Base-by-base conservation (phyloP, 2,888 invertebrate genomes). In the Andrena marginata region DNA sequence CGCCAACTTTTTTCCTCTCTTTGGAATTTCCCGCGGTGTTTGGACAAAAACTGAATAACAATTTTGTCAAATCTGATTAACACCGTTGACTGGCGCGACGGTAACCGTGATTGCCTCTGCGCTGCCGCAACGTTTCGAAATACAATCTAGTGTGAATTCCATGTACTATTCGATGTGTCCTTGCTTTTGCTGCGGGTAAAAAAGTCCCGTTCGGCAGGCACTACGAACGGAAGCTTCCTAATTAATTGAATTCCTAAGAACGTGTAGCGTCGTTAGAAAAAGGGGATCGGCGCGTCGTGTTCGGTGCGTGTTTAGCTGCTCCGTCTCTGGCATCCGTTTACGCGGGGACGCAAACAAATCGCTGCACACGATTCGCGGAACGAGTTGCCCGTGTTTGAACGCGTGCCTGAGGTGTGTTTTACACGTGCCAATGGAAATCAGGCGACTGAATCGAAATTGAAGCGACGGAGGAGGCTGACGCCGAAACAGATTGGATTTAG, bases 371-470 rank as follows among this genome's bases (percentile, higher is more conserved):
- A n/a, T 23, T 29, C 74, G 63, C 80, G 72, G 74, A 69, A 67
- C 54, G 82, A 60, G 80, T 78, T 68, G 69, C 42, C 77, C 68
- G 73, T 79, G 73, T 80, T 73, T 73, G 68, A 70, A 60, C 75
- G 62, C 69, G 80, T 68, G 77, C 48, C 62, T 29, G 3, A 16
- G 42, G 63, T 29, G 65, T 72, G 82, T 80, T 86, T 86, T 88
- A 88, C 82, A 85, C 82, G 79, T 82, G 78, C 71, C 68, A 77
- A 65, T 78, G 87, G 76, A 88, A 83, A 89, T 79, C 65, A 68
- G 63, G 79, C 59, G 82, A 67, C 74, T 60, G 79, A 70, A 82
- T 89, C 80, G 85, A 85, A 85, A 87, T 87, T 87, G 82, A 85
- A 87, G 75, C 74, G 79, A 77, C 73, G 77, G 70, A 77, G 85